Evolutionary conservation across 2,797 vertebrate genomes (phyloP).

Genomic region (Buceros bicornis): DNA sequence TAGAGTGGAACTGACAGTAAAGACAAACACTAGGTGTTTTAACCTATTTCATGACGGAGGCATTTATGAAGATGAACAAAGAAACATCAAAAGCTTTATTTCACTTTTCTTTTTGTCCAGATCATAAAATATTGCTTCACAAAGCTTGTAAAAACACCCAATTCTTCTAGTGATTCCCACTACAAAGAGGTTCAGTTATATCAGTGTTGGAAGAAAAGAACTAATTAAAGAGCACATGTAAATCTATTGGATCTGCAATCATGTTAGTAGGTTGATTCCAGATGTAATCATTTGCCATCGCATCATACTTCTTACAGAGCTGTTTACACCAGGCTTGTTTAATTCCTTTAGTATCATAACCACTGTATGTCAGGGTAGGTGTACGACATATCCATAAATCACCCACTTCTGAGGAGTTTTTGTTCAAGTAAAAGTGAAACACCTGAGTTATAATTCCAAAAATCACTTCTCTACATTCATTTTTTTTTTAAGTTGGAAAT

Average conservation of each 20-base stretch:
- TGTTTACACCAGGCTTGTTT: neutral
- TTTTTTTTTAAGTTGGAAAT: neutral
- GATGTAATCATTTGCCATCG: neutral
- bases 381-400: neutral
- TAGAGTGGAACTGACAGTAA: neutral
- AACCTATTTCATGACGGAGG: neutral
- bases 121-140: conserved; percentile 4
- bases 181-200: neutral
- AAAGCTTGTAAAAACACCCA: neutral
- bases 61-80: neutral
- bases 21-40: neutral
- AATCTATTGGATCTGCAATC: neutral
- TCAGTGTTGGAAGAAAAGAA: neutral
- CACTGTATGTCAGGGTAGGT: neutral
- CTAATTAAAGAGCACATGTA: neutral
- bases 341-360: neutral
- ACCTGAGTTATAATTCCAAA: conserved; percentile 10
- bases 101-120: neutral
- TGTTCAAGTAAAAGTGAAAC: neutral
- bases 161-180: neutral
- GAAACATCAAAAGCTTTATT: neutral
- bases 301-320: neutral
- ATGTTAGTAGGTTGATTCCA: neutral
- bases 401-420: neutral
- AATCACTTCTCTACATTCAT: neutral